Percentiles rank a stretch among this genome's conserved stretches.
These are phyloP conservation scores for Cactoblastis cactorum DNA, from an alignment of 2,888 invertebrate genomes.

Conservation along the genomic window DNA sequence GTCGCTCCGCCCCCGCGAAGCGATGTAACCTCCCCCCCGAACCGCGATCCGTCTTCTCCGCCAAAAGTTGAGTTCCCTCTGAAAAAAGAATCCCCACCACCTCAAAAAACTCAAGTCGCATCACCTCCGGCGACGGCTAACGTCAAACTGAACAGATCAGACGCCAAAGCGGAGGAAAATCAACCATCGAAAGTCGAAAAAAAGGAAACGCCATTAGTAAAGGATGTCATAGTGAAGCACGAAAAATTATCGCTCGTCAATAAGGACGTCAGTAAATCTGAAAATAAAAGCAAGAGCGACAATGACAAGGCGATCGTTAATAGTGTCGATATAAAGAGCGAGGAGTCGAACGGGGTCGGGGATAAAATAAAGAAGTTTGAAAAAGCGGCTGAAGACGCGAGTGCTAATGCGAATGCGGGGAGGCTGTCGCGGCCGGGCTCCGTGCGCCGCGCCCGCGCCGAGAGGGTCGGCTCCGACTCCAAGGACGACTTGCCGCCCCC, in stretches of 20 bases:
- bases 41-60: constrained; percentile 8
- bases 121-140: constrained; percentile 30
- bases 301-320: constrained; percentile 22
- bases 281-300: constrained; percentile 22
- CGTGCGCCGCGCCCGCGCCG: constrained; percentile 44
- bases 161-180: constrained; percentile 31
- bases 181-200: constrained; percentile 24
- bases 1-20: background rate
- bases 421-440: constrained; percentile 56
- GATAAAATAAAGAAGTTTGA: constrained; percentile 73
- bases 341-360: constrained; percentile 68
- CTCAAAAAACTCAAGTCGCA: constrained; percentile 23
- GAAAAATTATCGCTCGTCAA: constrained; percentile 35
- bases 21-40: constrained; percentile 6
- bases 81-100: constrained; percentile 20
- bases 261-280: constrained; percentile 18
- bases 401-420: constrained; percentile 25
- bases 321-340: constrained; percentile 25
- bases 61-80: constrained; percentile 17
- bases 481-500: constrained; percentile 54
- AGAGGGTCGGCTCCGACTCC: constrained; percentile 38
- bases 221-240: constrained; percentile 35
- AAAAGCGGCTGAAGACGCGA: constrained; percentile 66
- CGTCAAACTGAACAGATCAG: constrained; percentile 24
- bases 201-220: constrained; percentile 35